These are phyloP conservation scores for Tridacna gigas DNA, from an alignment of 2,888 invertebrate species.

Conservation along the genomic window DNA sequence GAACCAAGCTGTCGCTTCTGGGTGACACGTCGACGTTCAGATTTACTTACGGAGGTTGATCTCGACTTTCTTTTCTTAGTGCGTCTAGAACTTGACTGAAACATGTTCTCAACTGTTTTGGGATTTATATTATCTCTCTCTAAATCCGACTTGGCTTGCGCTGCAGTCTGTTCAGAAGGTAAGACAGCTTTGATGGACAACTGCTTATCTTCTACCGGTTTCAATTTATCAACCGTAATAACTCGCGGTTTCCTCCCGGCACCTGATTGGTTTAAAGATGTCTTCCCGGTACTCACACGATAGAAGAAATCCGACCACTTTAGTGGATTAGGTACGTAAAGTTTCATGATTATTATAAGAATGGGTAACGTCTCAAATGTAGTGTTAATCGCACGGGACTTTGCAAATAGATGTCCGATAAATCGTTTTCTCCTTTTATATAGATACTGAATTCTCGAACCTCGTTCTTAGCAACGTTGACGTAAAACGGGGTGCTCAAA, in stretches of 20 bases:
- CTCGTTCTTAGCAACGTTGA: neutral
- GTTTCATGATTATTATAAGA: conserved; percentile 28
- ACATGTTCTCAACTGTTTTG: conserved; percentile 8
- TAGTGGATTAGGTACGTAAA: conserved; percentile 62
- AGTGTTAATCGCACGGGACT: conserved; percentile 50
- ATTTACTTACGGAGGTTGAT: neutral
- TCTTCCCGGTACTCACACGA: conserved; percentile 37
- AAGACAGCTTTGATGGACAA: conserved; percentile 47
- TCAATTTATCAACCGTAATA: conserved; percentile 35
- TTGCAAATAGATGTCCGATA: neutral
- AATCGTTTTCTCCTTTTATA: conserved; percentile 40
- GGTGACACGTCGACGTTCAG: neutral
- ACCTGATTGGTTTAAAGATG: conserved; percentile 42
- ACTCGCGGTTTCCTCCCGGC: conserved; percentile 31
- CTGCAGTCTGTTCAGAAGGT: conserved; percentile 49
- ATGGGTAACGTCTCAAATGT: conserved; percentile 32
- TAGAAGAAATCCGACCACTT: conserved; percentile 54
- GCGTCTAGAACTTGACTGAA: conserved; percentile 32
- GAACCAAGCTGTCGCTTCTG: conserved; percentile 5
- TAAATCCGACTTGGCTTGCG: conserved; percentile 49
- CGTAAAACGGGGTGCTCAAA: conserved; percentile 9
- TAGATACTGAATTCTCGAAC: conserved; percentile 45
- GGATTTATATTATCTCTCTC: conserved; percentile 54
- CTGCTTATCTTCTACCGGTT: conserved; percentile 20
- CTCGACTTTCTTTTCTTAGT: conserved; percentile 2